Conservation (phyloP, 2,113 vertebrate species). For the Sinocyclocheilus anshuiensis region DNA sequence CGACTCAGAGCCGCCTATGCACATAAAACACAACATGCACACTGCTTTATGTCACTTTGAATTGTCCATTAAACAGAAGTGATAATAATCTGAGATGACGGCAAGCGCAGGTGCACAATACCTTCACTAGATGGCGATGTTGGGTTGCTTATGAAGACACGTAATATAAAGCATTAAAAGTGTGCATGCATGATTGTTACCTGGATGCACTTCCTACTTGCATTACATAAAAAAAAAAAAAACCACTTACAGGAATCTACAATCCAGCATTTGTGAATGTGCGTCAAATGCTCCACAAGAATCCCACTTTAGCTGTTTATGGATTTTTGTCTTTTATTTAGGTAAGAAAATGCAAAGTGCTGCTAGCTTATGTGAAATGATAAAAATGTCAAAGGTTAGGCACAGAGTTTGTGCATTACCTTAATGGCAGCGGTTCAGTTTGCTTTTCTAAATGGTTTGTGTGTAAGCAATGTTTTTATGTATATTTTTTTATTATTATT, state of each 20-base stretch:
- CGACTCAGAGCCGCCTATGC: slow-evolving; percentile 5
- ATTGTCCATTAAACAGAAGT: neutral
- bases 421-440: neutral
- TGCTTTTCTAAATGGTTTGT: neutral
- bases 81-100: neutral
- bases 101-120: neutral
- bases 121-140: slow-evolving; percentile 9
- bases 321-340: neutral
- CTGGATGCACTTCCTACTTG: neutral
- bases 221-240: neutral
- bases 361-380: neutral
- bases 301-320: neutral
- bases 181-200: neutral
- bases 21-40: neutral
- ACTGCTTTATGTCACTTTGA: slow-evolving; percentile 3
- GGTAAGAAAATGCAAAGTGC: neutral
- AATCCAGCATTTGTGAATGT: neutral
- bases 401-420: neutral
- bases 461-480: too few species aligned
- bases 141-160: neutral
- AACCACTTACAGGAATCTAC: neutral
- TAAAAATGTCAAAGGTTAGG: neutral
- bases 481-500: too few species aligned
- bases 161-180: neutral
- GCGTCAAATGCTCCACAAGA: neutral